A percentile compares a stretch with the other conserved stretches of the same genome.
Conservation (phyloP, 2,113 vertebrate genomes). For the Garra rufa region DNA sequence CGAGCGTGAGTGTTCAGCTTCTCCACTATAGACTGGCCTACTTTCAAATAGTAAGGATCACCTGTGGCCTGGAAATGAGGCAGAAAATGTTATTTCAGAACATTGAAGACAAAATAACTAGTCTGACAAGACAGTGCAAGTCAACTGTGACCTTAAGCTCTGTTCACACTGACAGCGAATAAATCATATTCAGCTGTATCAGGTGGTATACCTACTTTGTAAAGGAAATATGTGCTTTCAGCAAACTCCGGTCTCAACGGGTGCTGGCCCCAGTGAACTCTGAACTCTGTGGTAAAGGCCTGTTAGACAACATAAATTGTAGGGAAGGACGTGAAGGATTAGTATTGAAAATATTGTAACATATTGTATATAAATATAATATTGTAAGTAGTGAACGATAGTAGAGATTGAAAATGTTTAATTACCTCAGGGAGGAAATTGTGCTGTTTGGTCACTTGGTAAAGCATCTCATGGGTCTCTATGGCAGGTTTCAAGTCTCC, state of each 20-base stretch:
- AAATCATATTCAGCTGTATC: neutral
- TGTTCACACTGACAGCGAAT: neutral
- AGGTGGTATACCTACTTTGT: slow-evolving; percentile 78
- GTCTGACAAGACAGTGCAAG: neutral
- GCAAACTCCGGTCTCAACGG: slow-evolving; percentile 97
- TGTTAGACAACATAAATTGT: slow-evolving; percentile 62
- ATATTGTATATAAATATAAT: too few species aligned
- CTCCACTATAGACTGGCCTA: slow-evolving; percentile 95
- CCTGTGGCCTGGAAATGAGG: slow-evolving; percentile 85
- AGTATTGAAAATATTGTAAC: neutral
- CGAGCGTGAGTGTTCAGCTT: slow-evolving; percentile 97
- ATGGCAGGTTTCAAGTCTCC: slow-evolving; percentile 98
- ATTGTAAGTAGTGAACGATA: too few species aligned
- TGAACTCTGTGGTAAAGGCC: slow-evolving; percentile 98
- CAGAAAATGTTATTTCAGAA: neutral
- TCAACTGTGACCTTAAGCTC: neutral
- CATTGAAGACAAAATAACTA: neutral
- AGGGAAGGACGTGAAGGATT: neutral
- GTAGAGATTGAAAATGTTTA: neutral
- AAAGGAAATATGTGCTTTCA: slow-evolving; percentile 98
- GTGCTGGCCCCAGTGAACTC: slow-evolving; percentile 98
- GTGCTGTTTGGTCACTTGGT: slow-evolving; percentile 99
- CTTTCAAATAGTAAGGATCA: slow-evolving; percentile 97
- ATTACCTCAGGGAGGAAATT: slow-evolving; percentile 98
- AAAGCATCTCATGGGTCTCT: slow-evolving; percentile 99